phyloP scores from a whole-genome alignment of 2,888 invertebrate genomes.

The Phaonia tiefii region DNA sequence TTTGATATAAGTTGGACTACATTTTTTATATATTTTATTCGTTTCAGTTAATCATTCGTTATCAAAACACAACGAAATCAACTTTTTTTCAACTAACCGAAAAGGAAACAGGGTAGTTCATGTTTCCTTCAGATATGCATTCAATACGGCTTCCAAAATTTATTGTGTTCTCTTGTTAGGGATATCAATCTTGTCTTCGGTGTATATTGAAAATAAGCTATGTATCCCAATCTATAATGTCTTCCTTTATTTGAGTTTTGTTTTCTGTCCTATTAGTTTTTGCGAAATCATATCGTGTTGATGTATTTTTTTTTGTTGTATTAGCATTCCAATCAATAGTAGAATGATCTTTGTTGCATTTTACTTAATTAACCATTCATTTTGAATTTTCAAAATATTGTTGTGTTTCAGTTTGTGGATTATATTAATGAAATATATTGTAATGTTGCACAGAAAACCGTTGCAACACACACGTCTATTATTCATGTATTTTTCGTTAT shows the following conservation, averaged over 20 bases:
- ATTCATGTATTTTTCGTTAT: not conserved
- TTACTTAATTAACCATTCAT: not conserved
- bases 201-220: not conserved
- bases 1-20: too few relatives aligned
- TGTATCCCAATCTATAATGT: not conserved
- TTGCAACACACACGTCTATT: not conserved
- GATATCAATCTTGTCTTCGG: too few relatives aligned
- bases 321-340: slow-evolving; percentile 47
- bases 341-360: slow-evolving; percentile 2
- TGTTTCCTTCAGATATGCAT: too few relatives aligned
- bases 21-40: too few relatives aligned
- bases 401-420: not conserved
- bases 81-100: too few relatives aligned
- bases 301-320: slow-evolving; percentile 6
- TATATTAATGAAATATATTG: not conserved
- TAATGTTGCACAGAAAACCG: slow-evolving; percentile 19
- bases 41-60: too few relatives aligned
- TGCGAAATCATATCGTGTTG: not conserved
- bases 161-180: not conserved
- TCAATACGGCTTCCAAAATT: not conserved
- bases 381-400: not conserved
- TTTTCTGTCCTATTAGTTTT: not conserved
- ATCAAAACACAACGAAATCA: too few relatives aligned
- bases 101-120: too few relatives aligned
- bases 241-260: slow-evolving; percentile 1